A percentile compares a stretch with the other conserved stretches of the same genome.
These are phyloP conservation scores for Platanista minor DNA, from an alignment of 2,113 vertebrate genomes.

Conservation along the genomic window DNA sequence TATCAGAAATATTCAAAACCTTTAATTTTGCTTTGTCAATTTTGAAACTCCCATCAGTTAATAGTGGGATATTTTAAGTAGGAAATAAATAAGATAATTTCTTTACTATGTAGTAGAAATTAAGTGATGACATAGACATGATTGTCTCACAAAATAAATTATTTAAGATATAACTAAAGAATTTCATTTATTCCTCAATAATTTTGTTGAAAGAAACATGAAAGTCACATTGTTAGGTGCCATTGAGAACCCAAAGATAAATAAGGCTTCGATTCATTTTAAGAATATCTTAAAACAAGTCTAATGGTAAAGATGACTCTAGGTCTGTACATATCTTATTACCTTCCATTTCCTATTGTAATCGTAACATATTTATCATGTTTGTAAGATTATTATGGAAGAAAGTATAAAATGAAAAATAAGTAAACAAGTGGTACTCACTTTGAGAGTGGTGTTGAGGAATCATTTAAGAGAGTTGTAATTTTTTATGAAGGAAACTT, in stretches of 20 bases:
- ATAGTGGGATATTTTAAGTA: background rate
- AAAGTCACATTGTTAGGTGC: background rate
- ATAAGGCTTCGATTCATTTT: background rate
- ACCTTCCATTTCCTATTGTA: background rate
- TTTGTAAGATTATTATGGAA: background rate
- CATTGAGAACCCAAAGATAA: background rate
- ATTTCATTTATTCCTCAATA: background rate
- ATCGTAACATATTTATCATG: background rate
- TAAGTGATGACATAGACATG: background rate
- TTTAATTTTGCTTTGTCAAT: background rate
- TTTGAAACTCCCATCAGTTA: background rate
- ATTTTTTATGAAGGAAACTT: background rate
- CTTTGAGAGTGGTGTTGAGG: background rate
- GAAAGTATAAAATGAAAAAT: background rate
- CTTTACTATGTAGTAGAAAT: background rate
- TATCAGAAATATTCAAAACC: background rate
- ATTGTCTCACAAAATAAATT: background rate
- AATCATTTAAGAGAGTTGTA: background rate
- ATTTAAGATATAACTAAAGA: background rate
- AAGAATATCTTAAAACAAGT: background rate
- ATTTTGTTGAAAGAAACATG: background rate
- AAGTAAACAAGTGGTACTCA: background rate
- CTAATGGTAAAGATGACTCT: background rate
- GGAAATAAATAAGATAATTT: background rate
- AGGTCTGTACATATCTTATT: background rate